Percentiles rank a stretch among this genome's conserved stretches.
Conservation (phyloP, 2,113 vertebrate genomes). For the Dryoscopus gambensis region DNA sequence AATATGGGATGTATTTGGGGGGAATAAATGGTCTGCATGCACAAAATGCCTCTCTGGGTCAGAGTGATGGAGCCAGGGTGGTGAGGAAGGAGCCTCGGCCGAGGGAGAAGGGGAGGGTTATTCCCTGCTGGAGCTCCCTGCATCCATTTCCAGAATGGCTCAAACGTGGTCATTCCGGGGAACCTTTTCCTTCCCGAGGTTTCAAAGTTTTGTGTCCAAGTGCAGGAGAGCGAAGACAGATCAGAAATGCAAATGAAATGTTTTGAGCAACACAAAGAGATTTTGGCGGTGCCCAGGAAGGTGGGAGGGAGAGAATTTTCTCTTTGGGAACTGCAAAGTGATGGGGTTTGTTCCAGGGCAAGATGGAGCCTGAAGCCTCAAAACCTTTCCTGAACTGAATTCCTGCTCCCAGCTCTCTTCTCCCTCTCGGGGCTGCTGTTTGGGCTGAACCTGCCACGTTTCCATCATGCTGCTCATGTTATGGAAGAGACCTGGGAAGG, state of each 20-base stretch:
- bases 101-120: background rate
- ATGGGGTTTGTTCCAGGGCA: background rate
- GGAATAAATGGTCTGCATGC: background rate
- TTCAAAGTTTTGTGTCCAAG: background rate
- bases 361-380: slow-evolving; percentile 31
- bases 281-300: background rate
- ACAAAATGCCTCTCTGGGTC: background rate
- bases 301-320: slow-evolving; percentile 43
- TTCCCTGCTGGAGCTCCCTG: background rate
- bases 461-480: slow-evolving; percentile 10
- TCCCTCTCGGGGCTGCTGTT: background rate
- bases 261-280: slow-evolving; percentile 26
- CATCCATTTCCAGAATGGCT: background rate
- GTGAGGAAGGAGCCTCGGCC: accelerated
- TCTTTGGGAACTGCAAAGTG: background rate
- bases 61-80: background rate
- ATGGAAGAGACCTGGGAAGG: background rate
- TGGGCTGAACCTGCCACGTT: background rate
- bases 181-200: background rate
- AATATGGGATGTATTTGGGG: background rate
- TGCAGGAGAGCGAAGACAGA: background rate
- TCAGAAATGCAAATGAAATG: slow-evolving; percentile 46
- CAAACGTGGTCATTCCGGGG: background rate
- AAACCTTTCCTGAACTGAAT: slow-evolving; percentile 17
- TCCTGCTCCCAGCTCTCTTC: background rate